A percentile compares a stretch with the other conserved stretches of the same genome.
Evolutionary conservation across 2,888 invertebrate genomes (phyloP).

Genomic region (Unio delphinus): DNA sequence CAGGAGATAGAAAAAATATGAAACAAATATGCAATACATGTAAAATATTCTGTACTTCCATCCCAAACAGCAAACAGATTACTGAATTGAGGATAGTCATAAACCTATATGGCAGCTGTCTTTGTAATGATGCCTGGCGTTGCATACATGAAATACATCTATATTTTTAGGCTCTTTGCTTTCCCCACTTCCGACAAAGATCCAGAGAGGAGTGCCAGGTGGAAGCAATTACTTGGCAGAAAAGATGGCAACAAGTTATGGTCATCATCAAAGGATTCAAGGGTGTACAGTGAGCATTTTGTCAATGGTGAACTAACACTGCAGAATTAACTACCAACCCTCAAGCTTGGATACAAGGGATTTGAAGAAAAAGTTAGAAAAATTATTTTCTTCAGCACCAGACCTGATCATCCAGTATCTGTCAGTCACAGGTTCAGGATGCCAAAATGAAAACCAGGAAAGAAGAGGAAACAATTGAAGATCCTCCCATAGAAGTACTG

Average conservation of each 20-base stretch:
- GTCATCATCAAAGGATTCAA: slow-evolving; percentile 23
- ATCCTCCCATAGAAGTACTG: too few species aligned
- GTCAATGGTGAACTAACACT: slow-evolving; percentile 22
- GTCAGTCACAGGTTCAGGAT: too few species aligned
- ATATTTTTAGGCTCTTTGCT: slow-evolving; percentile 23
- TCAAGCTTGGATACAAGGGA: slow-evolving; percentile 18
- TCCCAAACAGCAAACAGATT: too few species aligned
- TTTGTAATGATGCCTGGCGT: background rate
- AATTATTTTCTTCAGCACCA: slow-evolving; percentile 6
- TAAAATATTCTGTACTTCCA: too few species aligned
- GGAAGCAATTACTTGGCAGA: slow-evolving; percentile 24
- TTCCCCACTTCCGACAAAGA: slow-evolving; percentile 21
- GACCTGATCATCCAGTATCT: too few species aligned
- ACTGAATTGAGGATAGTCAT: too few species aligned
- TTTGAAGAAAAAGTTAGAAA: slow-evolving; percentile 15
- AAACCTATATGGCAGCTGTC: too few species aligned
- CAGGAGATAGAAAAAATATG: too few species aligned
- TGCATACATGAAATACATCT: background rate
- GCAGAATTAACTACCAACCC: slow-evolving; percentile 17
- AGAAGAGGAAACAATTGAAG: too few species aligned
- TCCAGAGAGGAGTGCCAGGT: slow-evolving; percentile 9
- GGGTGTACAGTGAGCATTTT: slow-evolving; percentile 26
- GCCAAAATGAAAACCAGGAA: too few species aligned
- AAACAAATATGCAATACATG: too few species aligned
- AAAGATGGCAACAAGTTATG: slow-evolving; percentile 16